A percentile compares a stretch with the other conserved stretches of the same genome.
phyloP scores from a whole-genome alignment of 2,797 vertebrate genomes.

The Coendou prehensilis region DNA sequence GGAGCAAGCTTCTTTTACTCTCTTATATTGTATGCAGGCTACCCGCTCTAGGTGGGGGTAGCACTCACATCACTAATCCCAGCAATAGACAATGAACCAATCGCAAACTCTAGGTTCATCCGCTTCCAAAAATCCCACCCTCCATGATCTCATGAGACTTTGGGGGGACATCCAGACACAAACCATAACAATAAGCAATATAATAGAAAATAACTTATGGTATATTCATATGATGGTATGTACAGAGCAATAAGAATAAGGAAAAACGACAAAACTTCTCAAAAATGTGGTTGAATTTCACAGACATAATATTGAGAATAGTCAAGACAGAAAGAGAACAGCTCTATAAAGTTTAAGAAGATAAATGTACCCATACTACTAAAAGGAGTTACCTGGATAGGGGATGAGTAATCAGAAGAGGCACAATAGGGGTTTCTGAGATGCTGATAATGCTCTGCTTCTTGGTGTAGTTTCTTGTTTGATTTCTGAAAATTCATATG shows the following conservation, averaged over 20 bases:
- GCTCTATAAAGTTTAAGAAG: neutral
- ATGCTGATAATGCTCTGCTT: neutral
- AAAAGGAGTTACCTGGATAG: constrained; percentile 2
- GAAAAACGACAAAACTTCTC: neutral
- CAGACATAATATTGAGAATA: neutral
- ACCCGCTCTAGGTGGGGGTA: no score
- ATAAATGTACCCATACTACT: neutral
- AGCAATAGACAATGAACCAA: no score
- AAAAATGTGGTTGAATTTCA: constrained; percentile 3
- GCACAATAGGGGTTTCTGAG: neutral
- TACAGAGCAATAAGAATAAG: neutral
- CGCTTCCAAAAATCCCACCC: no score
- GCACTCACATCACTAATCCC: no score
- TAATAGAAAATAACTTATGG: neutral
- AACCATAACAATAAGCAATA: neutral
- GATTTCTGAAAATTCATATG: neutral
- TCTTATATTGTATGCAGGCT: no score
- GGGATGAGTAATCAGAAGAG: neutral
- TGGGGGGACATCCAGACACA: no score
- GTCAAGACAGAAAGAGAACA: constrained; percentile 19
- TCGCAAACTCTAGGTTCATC: no score
- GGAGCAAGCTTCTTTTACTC: no score
- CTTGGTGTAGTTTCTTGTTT: neutral
- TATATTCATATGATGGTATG: neutral
- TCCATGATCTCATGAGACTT: no score